Base-by-base conservation (phyloP, 1,140 invertebrate species). In the Seison nebaliae region DNA sequence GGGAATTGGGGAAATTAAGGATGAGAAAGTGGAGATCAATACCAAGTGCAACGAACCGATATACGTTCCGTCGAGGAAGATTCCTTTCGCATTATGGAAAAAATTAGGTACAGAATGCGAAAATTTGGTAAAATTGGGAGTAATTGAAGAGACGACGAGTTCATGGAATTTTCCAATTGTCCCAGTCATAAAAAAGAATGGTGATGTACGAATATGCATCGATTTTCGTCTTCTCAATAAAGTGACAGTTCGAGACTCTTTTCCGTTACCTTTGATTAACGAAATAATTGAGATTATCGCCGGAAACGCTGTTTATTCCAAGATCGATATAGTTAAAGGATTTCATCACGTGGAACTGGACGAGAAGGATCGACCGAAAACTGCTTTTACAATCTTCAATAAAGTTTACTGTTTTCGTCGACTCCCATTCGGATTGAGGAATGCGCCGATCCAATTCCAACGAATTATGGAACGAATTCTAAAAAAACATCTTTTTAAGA, bases 381-480 rank as follows among this genome's bases (percentile, higher is more conserved):
- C 22, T 6, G 22, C 22, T 6, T 23, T 23, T 23, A 6, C 22
- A 23, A 23, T 11, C 22, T 11, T 5, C 5, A 11, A 23, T 23
- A 5, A 23, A 23, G 5, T 6, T 23, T 23, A 23, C 22, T 11
- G 11, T 6, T 23, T 23, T n/a, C n/a, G n/a, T n/a, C 29, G 5
- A 15, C 19, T 64, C 48, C 52, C 51, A 9, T 62, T 62, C 42
- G 61, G 63, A 18, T 37, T 63, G 4, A 40, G 38, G 16, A 61
- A 60, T 45, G 48, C 52, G n/a, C 49, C 51, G 5, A 42, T 49
- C 8, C 46, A 51, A 8, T 67, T 65, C 40, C 58, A 65, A 46
- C 36, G 63, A 5, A 53, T 57, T 9, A 62, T 68, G 21, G 47
- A 61, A 42, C 21, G 49, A 14, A 47, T 65, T 2, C 44, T 63